Evolutionary conservation across 2,797 vertebrate genomes (phyloP).

Genomic region (Bovichtus diacanthus): DNA sequence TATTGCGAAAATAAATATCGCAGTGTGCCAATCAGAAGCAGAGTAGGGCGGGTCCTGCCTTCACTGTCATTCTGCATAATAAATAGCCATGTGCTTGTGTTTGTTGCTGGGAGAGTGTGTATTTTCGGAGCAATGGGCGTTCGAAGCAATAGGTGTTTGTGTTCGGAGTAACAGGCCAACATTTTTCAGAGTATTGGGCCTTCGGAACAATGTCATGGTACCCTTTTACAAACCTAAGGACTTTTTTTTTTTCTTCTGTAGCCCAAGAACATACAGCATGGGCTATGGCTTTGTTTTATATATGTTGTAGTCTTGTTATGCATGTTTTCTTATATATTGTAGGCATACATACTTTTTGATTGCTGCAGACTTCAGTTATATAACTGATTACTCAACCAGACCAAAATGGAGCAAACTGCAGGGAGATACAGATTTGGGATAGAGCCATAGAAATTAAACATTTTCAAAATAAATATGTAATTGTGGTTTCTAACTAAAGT

Average conservation of each 20-base stretch:
- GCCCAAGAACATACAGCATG: too few species aligned
- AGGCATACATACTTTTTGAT: not conserved
- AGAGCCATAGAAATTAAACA: not conserved
- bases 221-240: not conserved
- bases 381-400: not conserved
- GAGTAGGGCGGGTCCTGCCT: too few species aligned
- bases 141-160: too few species aligned
- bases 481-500: not conserved
- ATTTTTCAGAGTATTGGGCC: too few species aligned
- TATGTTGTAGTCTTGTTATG: not conserved
- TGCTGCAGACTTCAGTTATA: not conserved
- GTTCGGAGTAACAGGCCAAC: too few species aligned
- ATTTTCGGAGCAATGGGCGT: too few species aligned
- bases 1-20: too few species aligned
- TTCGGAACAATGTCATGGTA: too few species aligned
- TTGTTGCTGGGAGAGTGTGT: too few species aligned
- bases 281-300: not conserved
- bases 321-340: not conserved
- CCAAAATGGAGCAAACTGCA: not conserved
- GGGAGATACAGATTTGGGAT: not conserved
- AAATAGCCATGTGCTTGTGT: too few species aligned
- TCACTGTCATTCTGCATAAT: too few species aligned
- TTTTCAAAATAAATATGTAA: not conserved
- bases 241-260: not conserved
- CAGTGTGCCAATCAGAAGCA: too few species aligned